phyloP scores from a whole-genome alignment of 2,797 vertebrate species.

The Neosilurus mollespiculum region DNA sequence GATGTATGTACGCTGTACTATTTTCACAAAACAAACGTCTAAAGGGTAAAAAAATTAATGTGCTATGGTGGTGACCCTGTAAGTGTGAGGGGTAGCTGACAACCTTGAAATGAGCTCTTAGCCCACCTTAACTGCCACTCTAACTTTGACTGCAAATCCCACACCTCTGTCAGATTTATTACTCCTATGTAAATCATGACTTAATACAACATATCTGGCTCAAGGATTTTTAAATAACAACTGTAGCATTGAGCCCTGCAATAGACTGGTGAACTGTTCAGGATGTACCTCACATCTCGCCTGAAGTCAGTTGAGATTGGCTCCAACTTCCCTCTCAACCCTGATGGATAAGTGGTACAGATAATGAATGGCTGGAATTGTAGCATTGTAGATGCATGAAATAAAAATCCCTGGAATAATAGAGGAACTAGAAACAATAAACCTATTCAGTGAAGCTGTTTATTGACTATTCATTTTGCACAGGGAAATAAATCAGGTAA shows the following conservation, averaged over 20 bases:
- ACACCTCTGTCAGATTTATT: not conserved
- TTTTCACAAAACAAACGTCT: not conserved
- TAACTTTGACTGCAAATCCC: not conserved
- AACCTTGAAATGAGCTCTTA: not conserved
- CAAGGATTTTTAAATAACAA: not conserved
- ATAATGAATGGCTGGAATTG: too few relatives aligned
- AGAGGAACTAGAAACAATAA: not conserved
- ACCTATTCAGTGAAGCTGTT: not conserved
- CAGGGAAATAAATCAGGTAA: not conserved
- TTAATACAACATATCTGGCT: not conserved
- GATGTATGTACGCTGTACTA: not conserved
- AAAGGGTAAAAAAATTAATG: not conserved
- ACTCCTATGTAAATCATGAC: not conserved
- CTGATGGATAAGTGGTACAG: too few relatives aligned
- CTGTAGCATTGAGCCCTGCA: not conserved
- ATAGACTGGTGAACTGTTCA: too few relatives aligned
- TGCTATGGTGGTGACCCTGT: not conserved
- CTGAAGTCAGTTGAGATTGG: too few relatives aligned
- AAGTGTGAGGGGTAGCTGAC: not conserved
- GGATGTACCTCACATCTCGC: too few relatives aligned
- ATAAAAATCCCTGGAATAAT: not conserved
- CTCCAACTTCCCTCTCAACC: too few relatives aligned
- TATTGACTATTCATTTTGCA: not conserved
- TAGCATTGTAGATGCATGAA: not conserved
- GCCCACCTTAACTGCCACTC: not conserved